These are phyloP conservation scores for Anaspis maculata DNA, from an alignment of 2,888 invertebrate genomes.

Conservation along the genomic window DNA sequence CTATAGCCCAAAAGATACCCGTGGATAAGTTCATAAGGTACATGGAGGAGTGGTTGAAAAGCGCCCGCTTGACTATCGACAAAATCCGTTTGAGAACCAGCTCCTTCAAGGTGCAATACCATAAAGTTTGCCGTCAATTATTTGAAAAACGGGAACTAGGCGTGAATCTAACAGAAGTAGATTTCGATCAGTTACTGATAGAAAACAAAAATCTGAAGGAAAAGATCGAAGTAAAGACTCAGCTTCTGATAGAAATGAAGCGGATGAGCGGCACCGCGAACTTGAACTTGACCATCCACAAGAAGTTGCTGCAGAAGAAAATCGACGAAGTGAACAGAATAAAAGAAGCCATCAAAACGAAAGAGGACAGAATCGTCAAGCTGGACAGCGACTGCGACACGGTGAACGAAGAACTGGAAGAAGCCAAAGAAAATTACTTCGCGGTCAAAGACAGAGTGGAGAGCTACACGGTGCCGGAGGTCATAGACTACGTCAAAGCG, in stretches of 20 bases:
- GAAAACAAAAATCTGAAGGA: conserved; percentile 46
- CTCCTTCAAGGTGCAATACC: conserved; percentile 46
- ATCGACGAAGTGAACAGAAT: conserved; percentile 41
- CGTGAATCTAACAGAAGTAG: conserved; percentile 49
- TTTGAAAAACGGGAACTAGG: conserved; percentile 48
- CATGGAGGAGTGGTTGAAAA: conserved; percentile 51
- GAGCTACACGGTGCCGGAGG: conserved; percentile 44
- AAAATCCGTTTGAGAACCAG: conserved; percentile 49
- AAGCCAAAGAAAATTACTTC: conserved; percentile 30
- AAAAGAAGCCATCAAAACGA: conserved; percentile 39
- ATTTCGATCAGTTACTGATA: conserved; percentile 54
- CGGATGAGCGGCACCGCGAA: conserved; percentile 49
- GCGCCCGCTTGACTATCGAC: conserved; percentile 46
- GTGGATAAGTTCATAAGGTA: conserved; percentile 44
- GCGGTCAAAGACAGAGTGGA: conserved; percentile 30
- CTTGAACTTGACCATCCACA: conserved; percentile 46
- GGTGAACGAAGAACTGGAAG: conserved; percentile 40
- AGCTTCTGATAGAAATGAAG: conserved; percentile 48
- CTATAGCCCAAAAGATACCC: conserved; percentile 50
- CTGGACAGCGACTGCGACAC: conserved; percentile 41
- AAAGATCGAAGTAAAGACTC: conserved; percentile 46
- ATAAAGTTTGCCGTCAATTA: conserved; percentile 47
- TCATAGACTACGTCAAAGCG: conserved; percentile 48
- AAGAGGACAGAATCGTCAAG: conserved; percentile 37
- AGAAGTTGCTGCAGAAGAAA: conserved; percentile 47